Evolutionary conservation across 2,888 invertebrate genomes (phyloP).

Genomic region (Leptopilina syphax): DNA sequence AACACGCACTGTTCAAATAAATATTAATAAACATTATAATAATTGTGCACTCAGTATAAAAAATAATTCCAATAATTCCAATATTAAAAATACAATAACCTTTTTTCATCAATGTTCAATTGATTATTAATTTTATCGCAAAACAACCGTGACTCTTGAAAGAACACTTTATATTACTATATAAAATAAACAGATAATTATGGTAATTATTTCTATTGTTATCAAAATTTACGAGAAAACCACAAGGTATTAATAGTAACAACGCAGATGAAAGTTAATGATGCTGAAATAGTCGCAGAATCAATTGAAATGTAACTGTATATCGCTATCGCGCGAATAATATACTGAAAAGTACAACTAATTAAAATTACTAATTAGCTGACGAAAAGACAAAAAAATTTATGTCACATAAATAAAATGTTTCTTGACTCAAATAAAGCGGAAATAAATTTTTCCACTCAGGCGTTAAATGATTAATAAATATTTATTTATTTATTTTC

Average conservation of each 20-base stretch:
- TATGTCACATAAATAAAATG: too few species aligned
- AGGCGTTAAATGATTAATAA: too few species aligned
- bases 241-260: not conserved
- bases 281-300: conserved; percentile 10
- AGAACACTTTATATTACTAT: not conserved
- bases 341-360: not conserved
- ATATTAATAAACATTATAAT: too few species aligned
- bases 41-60: too few species aligned
- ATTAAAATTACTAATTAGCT: not conserved
- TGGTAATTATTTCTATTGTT: not conserved
- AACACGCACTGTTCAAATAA: too few species aligned
- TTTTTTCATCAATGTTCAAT: not conserved
- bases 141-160: not conserved
- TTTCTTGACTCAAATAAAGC: too few species aligned
- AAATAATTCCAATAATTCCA: too few species aligned
- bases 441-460: too few species aligned
- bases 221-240: conserved; percentile 4
- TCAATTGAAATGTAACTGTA: not conserved
- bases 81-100: not conserved
- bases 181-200: not conserved
- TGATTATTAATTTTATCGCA: conserved; percentile 2
- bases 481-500: too few species aligned
- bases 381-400: not conserved
- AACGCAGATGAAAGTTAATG: conserved; percentile 17
- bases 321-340: not conserved